phyloP scores from a whole-genome alignment of 2,888 invertebrate genomes.

The Troides aeacus region DNA sequence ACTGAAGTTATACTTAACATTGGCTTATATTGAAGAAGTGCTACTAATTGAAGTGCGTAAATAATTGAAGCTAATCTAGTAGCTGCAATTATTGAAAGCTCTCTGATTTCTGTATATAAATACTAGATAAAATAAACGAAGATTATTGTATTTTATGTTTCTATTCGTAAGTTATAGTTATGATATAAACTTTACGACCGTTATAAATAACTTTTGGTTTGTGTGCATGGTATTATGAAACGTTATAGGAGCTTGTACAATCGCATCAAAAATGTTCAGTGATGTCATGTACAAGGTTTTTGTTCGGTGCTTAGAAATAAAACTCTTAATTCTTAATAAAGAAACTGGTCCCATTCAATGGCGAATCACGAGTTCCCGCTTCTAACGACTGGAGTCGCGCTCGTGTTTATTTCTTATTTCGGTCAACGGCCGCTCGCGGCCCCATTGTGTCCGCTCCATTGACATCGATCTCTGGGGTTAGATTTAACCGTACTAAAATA shows the following conservation, averaged over 20 bases:
- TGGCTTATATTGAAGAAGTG: slow-evolving; percentile 24
- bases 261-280: not conserved
- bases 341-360: slow-evolving; percentile 31
- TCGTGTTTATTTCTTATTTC: slow-evolving; percentile 69
- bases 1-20: slow-evolving; percentile 33
- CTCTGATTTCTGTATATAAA: too few relatives aligned
- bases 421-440: slow-evolving; percentile 69
- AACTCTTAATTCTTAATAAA: slow-evolving; percentile 17
- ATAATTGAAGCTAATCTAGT: too few relatives aligned
- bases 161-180: too few relatives aligned
- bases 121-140: too few relatives aligned
- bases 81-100: too few relatives aligned
- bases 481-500: slow-evolving; percentile 48
- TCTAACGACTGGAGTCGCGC: slow-evolving; percentile 49
- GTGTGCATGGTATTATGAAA: not conserved
- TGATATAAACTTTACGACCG: too few relatives aligned
- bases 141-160: too few relatives aligned
- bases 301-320: slow-evolving; percentile 18
- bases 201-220: not conserved
- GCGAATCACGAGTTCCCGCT: slow-evolving; percentile 62
- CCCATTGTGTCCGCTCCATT: slow-evolving; percentile 65
- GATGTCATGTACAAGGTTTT: slow-evolving; percentile 3
- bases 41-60: too few relatives aligned
- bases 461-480: slow-evolving; percentile 70
- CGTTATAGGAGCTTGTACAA: not conserved